Conservation (phyloP, 2,797 vertebrate species). For the Chiropotes sagulatus region DNA sequence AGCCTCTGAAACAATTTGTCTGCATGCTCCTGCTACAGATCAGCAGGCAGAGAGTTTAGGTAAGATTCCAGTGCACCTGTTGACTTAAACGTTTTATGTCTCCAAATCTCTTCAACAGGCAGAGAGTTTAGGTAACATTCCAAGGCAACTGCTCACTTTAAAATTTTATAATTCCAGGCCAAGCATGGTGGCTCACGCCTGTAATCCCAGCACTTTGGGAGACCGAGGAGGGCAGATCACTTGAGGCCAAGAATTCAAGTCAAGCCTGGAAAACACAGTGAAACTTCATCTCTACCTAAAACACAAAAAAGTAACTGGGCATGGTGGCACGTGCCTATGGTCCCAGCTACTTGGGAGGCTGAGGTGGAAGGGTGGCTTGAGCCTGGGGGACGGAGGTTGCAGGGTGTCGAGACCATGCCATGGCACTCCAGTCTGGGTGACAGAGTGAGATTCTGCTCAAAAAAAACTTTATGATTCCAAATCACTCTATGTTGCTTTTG, state of each 20-base stretch:
- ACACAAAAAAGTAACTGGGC: background rate
- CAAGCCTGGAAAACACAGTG: background rate
- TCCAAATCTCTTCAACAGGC: background rate
- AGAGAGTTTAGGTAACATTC: background rate
- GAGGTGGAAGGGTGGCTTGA: background rate
- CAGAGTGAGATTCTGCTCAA: background rate
- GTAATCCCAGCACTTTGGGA: background rate
- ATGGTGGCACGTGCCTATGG: background rate
- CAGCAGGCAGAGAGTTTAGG: accelerated
- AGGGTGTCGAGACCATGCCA: background rate
- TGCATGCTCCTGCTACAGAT: accelerated
- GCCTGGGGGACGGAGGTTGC: background rate
- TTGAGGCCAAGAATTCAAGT: background rate
- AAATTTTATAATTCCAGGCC: background rate
- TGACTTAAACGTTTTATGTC: background rate
- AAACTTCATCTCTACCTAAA: background rate
- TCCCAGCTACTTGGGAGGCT: background rate
- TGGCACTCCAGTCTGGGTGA: background rate
- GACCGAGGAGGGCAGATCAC: background rate
- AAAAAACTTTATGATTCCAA: background rate
- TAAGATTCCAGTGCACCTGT: accelerated
- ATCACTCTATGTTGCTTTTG: background rate
- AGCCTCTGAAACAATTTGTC: no score
- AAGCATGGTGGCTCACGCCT: background rate
- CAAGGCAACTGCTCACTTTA: background rate